Evolutionary conservation across 1,140 invertebrate species (phyloP).

Genomic region (Eulimnadia texana): DNA sequence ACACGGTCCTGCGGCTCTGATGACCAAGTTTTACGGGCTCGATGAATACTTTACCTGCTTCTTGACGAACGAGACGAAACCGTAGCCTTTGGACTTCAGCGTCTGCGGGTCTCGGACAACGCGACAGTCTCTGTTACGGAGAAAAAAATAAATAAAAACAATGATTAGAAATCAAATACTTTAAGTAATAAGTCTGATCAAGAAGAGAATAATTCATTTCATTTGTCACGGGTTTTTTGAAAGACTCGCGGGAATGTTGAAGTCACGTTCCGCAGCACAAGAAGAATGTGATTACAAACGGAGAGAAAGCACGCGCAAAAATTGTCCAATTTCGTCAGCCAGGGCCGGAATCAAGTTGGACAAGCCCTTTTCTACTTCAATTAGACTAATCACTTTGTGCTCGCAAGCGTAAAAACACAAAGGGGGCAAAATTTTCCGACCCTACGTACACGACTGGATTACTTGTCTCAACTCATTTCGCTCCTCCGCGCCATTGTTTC

Average conservation of each 20-base stretch:
- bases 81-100: slow-evolving; percentile 97
- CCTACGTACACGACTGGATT: too few relatives aligned
- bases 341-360: neutral
- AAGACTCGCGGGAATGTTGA: neutral
- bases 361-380: too few relatives aligned
- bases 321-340: neutral
- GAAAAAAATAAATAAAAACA: neutral
- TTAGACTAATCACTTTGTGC: too few relatives aligned
- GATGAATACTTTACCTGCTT: slow-evolving; percentile 93
- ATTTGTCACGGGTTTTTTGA: neutral
- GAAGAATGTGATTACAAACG: neutral
- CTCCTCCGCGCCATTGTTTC: too few relatives aligned
- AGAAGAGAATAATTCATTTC: neutral
- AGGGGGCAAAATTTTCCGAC: too few relatives aligned
- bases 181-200: neutral
- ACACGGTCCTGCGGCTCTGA: too few relatives aligned
- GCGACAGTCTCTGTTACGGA: slow-evolving; percentile 81
- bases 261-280: neutral
- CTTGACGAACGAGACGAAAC: slow-evolving; percentile 99
- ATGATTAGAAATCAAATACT: neutral
- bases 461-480: too few relatives aligned
- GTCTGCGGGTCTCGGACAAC: slow-evolving; percentile 97
- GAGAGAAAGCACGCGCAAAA: neutral
- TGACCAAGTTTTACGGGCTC: too few relatives aligned
- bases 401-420: too few relatives aligned